Conservation (phyloP, 1,140 invertebrate species). For the Leptinotarsa defecta region DNA sequence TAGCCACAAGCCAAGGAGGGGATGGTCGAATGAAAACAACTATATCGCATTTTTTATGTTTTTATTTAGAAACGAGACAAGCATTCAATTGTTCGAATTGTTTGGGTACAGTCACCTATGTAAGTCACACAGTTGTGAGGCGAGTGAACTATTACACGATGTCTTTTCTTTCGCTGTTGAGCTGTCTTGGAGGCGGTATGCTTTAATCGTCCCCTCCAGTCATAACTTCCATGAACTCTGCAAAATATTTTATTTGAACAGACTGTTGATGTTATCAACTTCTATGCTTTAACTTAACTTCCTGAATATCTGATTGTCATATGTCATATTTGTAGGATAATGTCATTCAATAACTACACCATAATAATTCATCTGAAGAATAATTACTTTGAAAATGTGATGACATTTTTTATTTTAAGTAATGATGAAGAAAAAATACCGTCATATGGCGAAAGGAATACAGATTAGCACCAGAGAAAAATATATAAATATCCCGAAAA, state of each 20-base stretch:
- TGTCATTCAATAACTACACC: neutral
- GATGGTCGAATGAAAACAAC: constrained; percentile 13
- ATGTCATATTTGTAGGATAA: neutral
- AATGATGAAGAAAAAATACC: no score
- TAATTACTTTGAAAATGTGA: no score
- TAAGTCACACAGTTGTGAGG: no score
- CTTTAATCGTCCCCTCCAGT: constrained; percentile 42
- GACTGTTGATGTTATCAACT: neutral
- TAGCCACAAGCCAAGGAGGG: constrained; percentile 13
- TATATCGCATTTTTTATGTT: neutral
- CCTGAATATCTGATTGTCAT: no score
- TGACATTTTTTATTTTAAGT: no score
- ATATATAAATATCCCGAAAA: no score
- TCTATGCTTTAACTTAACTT: no score
- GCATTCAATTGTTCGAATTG: constrained; percentile 6
- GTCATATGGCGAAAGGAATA: no score
- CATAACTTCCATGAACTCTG: constrained; percentile 46
- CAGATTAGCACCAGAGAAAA: no score
- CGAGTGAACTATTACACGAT: no score
- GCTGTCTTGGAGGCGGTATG: neutral
- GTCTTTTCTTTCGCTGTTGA: no score
- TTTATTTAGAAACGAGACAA: neutral
- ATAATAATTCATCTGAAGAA: neutral
- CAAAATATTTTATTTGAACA: constrained; percentile 24
- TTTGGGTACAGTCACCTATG: neutral